These are phyloP conservation scores for Trachelus tabidus DNA, from an alignment of 2,888 invertebrate genomes.

Conservation along the genomic window DNA sequence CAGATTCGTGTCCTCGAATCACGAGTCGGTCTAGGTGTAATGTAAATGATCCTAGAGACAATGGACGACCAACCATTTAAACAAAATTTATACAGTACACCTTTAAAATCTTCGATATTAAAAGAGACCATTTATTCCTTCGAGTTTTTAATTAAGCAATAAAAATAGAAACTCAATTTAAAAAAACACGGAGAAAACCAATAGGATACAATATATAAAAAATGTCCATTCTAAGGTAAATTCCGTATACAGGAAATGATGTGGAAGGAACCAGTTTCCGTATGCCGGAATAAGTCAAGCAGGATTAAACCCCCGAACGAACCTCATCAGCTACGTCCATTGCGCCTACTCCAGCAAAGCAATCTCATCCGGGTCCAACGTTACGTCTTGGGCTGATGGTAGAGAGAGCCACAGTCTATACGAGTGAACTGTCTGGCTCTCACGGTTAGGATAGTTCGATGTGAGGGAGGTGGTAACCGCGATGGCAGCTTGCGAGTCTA, in stretches of 20 bases:
- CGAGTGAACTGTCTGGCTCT: neutral
- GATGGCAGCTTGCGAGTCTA: neutral
- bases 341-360: neutral
- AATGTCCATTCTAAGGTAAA: neutral
- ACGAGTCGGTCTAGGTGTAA: neutral
- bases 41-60: neutral
- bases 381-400: neutral
- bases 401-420: neutral
- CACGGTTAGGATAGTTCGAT: neutral
- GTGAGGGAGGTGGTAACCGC: neutral
- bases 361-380: neutral
- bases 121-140: neutral
- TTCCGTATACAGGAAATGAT: neutral
- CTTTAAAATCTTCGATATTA: neutral
- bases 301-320: slow-evolving; percentile 1
- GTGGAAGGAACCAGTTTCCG: neutral
- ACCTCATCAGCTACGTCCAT: neutral
- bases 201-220: neutral
- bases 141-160: neutral
- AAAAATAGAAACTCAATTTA: neutral
- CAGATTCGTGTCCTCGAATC: neutral
- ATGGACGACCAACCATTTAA: neutral
- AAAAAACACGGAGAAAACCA: neutral
- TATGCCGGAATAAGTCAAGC: neutral
- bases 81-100: neutral